phyloP scores from a whole-genome alignment of 2,797 vertebrate species.

The Gymnodraco acuticeps region DNA sequence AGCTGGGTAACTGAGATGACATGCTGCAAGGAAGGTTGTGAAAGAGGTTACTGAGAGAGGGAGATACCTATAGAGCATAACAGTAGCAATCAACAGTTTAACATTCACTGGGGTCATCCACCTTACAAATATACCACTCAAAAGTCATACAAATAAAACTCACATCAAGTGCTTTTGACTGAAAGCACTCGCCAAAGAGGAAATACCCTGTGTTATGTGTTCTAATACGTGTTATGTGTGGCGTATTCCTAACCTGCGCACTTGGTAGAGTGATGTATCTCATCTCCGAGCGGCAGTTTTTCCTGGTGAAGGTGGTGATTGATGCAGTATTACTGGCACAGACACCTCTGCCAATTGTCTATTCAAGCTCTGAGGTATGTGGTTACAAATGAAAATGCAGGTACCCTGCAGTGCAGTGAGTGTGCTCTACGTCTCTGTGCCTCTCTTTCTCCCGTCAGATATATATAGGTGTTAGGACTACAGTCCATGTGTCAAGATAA shows the following conservation, averaged over 20 bases:
- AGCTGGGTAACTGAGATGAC: constrained; percentile 20
- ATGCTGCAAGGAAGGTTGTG: constrained; percentile 6
- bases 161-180: constrained; percentile 19
- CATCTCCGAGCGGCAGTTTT: constrained; percentile 38
- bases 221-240: not conserved
- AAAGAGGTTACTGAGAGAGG: constrained; percentile 14
- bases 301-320: constrained; percentile 53
- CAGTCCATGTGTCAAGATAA: constrained; percentile 74
- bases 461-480: constrained; percentile 71
- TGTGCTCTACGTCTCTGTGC: constrained; percentile 49
- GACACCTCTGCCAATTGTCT: constrained; percentile 61
- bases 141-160: constrained; percentile 12
- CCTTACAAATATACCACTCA: constrained; percentile 7
- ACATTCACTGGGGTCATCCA: constrained; percentile 7
- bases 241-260: constrained; percentile 23
- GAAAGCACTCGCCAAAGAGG: constrained; percentile 4
- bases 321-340: constrained; percentile 49
- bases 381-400: constrained; percentile 68
- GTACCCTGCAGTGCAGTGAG: constrained; percentile 66
- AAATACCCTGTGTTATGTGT: not conserved
- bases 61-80: constrained; percentile 9
- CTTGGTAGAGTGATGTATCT: constrained; percentile 39
- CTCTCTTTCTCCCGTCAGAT: constrained; percentile 50
- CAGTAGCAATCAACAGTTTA: constrained; percentile 15
- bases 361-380: constrained; percentile 74